A percentile compares a stretch with the other conserved stretches of the same genome.
phyloP scores from a whole-genome alignment of 1,140 invertebrate genomes.

The Penaeus vannamei region DNA sequence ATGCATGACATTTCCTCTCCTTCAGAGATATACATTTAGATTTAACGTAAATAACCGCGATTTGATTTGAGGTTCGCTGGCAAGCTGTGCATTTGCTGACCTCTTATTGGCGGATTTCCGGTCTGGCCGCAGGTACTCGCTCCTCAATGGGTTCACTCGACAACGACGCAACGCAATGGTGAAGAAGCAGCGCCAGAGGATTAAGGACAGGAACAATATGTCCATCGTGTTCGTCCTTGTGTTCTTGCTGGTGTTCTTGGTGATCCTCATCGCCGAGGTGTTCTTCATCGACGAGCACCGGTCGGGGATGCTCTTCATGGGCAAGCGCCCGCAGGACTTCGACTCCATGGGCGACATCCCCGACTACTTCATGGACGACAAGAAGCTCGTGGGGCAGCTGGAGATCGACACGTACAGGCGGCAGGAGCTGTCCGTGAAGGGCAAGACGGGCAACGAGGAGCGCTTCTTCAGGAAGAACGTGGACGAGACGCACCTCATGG shows the following conservation, averaged over 20 bases:
- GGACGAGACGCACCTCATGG: slow-evolving; percentile 66
- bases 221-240: slow-evolving; percentile 90
- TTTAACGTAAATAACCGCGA: background rate
- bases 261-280: slow-evolving; percentile 87
- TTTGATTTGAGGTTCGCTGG: background rate
- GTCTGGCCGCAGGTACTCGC: slow-evolving; percentile 56
- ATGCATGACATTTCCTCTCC: no score
- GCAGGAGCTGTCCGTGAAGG: slow-evolving; percentile 66
- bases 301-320: slow-evolving; percentile 58
- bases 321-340: slow-evolving; percentile 44
- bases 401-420: slow-evolving; percentile 66
- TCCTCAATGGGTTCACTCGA: slow-evolving; percentile 64
- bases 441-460: slow-evolving; percentile 61
- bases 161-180: slow-evolving; percentile 58
- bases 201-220: slow-evolving; percentile 81
- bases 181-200: slow-evolving; percentile 67
- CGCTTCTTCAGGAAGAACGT: slow-evolving; percentile 67
- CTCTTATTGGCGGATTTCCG: background rate
- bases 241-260: slow-evolving; percentile 89
- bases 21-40: no score
- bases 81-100: background rate
- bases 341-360: slow-evolving; percentile 60
- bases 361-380: slow-evolving; percentile 65
- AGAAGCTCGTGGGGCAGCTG: slow-evolving; percentile 67
- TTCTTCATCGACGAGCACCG: slow-evolving; percentile 79